Conservation (phyloP, 2,113 vertebrate genomes). For the Callospermophilus lateralis region DNA sequence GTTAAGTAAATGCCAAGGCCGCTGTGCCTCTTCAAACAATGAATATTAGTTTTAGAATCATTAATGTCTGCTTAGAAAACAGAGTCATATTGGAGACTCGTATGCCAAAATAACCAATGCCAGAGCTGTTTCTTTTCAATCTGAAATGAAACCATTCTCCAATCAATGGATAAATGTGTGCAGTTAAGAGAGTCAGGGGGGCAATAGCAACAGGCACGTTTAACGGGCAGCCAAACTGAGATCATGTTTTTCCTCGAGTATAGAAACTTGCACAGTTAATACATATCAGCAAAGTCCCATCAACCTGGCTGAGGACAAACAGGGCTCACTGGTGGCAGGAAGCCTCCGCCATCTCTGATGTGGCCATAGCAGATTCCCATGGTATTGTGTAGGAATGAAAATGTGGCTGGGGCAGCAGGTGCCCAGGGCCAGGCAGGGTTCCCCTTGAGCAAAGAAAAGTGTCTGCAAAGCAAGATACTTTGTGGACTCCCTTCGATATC, state of each 20-base stretch:
- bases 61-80: conserved; percentile 98
- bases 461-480: background rate
- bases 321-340: conserved; percentile 58
- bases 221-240: conserved; percentile 88
- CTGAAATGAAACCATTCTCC: conserved; percentile 94
- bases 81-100: conserved; percentile 94
- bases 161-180: conserved; percentile 91
- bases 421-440: no score
- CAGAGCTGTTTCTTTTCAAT: conserved; percentile 94
- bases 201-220: conserved; percentile 86
- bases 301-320: conserved; percentile 66
- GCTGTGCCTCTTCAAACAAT: conserved; percentile 99
- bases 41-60: conserved; percentile 99
- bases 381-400: background rate
- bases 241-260: conserved; percentile 86
- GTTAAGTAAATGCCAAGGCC: conserved; percentile 99
- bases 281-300: conserved; percentile 59
- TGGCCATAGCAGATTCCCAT: background rate
- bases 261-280: conserved; percentile 81
- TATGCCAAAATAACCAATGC: conserved; percentile 93
- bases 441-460: background rate
- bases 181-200: conserved; percentile 92
- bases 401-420: no score
- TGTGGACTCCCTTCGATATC: background rate
- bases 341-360: background rate